phyloP scores from a whole-genome alignment of 1,140 invertebrate species.

The Mya arenaria region DNA sequence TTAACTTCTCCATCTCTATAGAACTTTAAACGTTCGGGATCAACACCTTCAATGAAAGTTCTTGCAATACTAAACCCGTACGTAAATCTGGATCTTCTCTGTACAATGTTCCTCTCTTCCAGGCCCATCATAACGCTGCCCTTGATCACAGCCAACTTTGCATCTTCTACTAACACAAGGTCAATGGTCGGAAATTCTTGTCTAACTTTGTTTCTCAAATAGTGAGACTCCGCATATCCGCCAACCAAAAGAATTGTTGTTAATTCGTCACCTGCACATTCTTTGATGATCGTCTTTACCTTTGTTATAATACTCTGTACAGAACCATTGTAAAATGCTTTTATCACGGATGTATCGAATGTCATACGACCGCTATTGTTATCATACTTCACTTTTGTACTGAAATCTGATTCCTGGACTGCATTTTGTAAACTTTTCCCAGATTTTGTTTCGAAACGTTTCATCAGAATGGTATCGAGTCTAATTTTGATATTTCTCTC shows the following conservation, averaged over 20 bases:
- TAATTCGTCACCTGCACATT: not conserved
- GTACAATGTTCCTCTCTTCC: not conserved
- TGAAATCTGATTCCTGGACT: not conserved
- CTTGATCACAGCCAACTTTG: not conserved
- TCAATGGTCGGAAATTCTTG: not conserved
- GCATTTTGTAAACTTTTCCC: not conserved
- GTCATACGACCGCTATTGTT: not conserved
- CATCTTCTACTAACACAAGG: not conserved
- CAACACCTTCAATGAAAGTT: not conserved
- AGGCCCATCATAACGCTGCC: conserved; percentile 2
- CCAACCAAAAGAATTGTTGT: not conserved
- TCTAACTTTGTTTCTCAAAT: not conserved
- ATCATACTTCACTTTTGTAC: not conserved
- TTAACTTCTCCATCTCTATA: not conserved
- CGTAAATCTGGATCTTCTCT: not conserved
- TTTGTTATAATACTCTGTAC: not conserved
- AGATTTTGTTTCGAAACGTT: not conserved
- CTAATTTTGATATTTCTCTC: not conserved
- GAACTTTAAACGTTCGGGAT: not conserved
- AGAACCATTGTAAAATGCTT: not conserved
- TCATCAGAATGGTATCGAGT: not conserved
- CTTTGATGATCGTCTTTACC: not conserved
- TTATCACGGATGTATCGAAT: not conserved
- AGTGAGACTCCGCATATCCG: not conserved
- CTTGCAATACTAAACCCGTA: not conserved